A percentile compares a stretch with the other conserved stretches of the same genome.
Evolutionary conservation across 2,888 invertebrate genomes (phyloP).

Genomic region (Pollenia angustigena): DNA sequence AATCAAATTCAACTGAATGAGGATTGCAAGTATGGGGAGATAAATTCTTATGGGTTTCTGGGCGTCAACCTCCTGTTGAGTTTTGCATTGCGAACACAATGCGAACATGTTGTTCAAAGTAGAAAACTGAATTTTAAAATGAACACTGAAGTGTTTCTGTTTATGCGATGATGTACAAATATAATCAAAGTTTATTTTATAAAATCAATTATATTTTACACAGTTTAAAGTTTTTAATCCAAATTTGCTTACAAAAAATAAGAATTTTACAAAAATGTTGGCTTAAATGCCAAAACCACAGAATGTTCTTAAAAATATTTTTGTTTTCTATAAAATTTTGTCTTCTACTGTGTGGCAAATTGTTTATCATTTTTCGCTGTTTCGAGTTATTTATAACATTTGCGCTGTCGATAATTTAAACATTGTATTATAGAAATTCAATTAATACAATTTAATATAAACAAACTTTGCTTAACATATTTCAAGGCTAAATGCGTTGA

Average conservation of each 20-base stretch:
- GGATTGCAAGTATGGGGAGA: not conserved
- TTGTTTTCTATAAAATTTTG: not conserved
- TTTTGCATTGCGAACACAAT: slow-evolving; percentile 3
- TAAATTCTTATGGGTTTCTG: not conserved
- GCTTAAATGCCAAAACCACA: too few species aligned
- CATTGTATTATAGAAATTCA: not conserved
- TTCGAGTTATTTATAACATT: not conserved
- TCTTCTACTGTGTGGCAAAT: slow-evolving; percentile 1
- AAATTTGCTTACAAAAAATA: too few species aligned
- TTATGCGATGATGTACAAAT: not conserved
- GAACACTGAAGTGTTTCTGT: slow-evolving; percentile 11
- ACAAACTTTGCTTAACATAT: not conserved
- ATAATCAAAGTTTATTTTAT: too few species aligned
- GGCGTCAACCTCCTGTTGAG: not conserved
- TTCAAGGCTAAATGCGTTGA: not conserved
- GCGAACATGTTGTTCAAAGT: slow-evolving; percentile 23
- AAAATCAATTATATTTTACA: too few species aligned
- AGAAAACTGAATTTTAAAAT: slow-evolving; percentile 26
- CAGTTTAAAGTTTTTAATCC: too few species aligned
- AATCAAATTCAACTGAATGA: not conserved
- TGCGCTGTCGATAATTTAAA: not conserved
- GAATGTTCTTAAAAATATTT: not conserved
- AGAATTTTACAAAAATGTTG: too few species aligned
- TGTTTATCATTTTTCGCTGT: not conserved
- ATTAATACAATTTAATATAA: not conserved